Evolutionary conservation across 2,113 vertebrate species (phyloP), one percentile per base, ranked within the genome.

Genomic region (Scomber scombrus): DNA sequence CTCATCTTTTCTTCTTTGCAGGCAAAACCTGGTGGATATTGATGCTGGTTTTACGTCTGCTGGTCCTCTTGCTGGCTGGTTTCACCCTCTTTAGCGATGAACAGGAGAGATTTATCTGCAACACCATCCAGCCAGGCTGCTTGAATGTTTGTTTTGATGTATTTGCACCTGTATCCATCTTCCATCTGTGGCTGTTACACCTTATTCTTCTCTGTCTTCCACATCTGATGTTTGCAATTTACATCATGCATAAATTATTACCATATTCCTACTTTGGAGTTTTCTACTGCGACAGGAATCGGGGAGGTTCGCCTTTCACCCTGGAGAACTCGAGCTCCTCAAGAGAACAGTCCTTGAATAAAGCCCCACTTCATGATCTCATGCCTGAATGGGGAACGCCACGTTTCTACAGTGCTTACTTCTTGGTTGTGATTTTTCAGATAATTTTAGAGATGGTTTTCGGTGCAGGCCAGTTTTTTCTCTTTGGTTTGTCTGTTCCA

Each of bases 131-230:
- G 71, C 88, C 87, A 0, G 87, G 87, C 70, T 92, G 90, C 85
- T 88, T 88, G 0, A 88, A 62, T 0, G 60, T 85, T 0, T 92
- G 90, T 4, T 89, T 90, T 0, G 78, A 92, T 3, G 19, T 43
- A 0, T 88, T 86, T 0, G 21, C 79, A 0, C 87, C 90, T 0
- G 56, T 92, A 0, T 92, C 87, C 13, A 55, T 86, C 15, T 49
- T 83, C 54, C 88, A 79, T 18, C 76, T 92, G 9, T 92, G 90
- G 90, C 60, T 89, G 57, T 26, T 92, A 76, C 90, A 92, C 31
- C 88, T 90, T 0, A 0, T 88, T 8, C 85, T 92, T 0, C 81
- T 89, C 34, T 11, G 75, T 3, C 76, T 92, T 5, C 87, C 85
- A 0, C 78, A 90, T 1, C 50, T 71, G 2, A 51, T 89, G 19